A percentile compares a stretch with the other conserved stretches of the same genome.
phyloP scores from a whole-genome alignment of 2,888 invertebrate genomes.

The Cylindroiulus punctatus region DNA sequence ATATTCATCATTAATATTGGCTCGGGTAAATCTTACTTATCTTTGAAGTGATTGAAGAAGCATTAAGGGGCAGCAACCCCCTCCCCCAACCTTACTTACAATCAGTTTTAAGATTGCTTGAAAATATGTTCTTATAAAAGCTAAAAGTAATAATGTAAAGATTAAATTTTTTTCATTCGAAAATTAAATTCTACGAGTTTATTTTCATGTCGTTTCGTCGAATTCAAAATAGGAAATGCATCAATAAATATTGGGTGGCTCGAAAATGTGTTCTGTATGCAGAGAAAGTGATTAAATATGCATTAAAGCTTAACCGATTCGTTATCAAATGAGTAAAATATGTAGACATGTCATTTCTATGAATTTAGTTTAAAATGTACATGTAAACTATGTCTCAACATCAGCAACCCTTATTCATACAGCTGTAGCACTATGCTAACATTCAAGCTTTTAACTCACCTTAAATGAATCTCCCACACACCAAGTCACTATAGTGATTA shows the following conservation, averaged over 20 bases:
- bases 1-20: slow-evolving; percentile 45
- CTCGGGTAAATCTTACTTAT: slow-evolving; percentile 5
- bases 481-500: no score
- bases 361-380: no score
- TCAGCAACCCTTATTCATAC: no score
- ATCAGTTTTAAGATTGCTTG: slow-evolving; percentile 28
- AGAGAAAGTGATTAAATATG: no score
- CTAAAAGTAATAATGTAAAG: slow-evolving; percentile 19
- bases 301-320: no score
- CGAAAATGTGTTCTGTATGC: neutral
- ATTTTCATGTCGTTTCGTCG: neutral
- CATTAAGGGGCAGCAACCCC: neutral
- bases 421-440: no score
- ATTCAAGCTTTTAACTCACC: no score
- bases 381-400: no score
- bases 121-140: neutral
- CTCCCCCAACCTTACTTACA: slow-evolving; percentile 3
- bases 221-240: neutral
- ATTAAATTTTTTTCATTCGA: neutral
- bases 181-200: slow-evolving; percentile 33
- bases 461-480: no score
- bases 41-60: slow-evolving; percentile 41
- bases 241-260: neutral
- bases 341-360: no score
- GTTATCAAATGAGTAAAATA: no score